These are phyloP conservation scores for Chiridota heheva DNA, from an alignment of 35 echinoderm and acorn worm species.

Conservation along the genomic window DNA sequence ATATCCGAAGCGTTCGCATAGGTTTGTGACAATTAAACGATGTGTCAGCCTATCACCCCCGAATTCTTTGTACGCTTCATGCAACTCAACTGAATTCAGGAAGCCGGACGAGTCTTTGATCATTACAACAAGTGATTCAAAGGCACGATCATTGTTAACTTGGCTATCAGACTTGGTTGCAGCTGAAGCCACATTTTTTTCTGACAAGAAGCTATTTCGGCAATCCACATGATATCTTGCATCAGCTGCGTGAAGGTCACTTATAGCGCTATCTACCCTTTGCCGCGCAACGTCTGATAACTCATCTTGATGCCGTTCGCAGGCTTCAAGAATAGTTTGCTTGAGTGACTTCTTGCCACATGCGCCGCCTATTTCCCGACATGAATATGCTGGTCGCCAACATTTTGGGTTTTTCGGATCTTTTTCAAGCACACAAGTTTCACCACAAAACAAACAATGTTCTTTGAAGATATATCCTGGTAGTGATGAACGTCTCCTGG, in stretches of 20 bases:
- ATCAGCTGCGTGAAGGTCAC: too few species aligned
- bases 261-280: neutral
- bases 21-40: constrained; percentile 35
- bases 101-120: constrained; percentile 33
- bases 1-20: constrained; percentile 45
- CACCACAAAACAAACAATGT: constrained; percentile 56
- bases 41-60: constrained; percentile 21
- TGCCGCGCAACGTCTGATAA: neutral
- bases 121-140: too few species aligned
- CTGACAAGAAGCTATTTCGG: neutral
- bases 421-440: constrained; percentile 20
- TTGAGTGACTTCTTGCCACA: neutral
- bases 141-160: too few species aligned
- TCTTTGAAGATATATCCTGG: constrained; percentile 35
- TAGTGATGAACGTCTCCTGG: neutral
- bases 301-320: neutral
- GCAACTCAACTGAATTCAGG: constrained; percentile 68
- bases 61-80: constrained; percentile 29
- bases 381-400: constrained; percentile 31
- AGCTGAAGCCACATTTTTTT: too few species aligned
- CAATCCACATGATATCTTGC: constrained; percentile 43
- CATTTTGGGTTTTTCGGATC: constrained; percentile 36
- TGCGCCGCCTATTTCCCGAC: neutral
- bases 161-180: too few species aligned
- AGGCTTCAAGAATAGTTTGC: constrained; percentile 16